phyloP scores from a whole-genome alignment of 2,888 invertebrate species.

The Chloromyia formosa region DNA sequence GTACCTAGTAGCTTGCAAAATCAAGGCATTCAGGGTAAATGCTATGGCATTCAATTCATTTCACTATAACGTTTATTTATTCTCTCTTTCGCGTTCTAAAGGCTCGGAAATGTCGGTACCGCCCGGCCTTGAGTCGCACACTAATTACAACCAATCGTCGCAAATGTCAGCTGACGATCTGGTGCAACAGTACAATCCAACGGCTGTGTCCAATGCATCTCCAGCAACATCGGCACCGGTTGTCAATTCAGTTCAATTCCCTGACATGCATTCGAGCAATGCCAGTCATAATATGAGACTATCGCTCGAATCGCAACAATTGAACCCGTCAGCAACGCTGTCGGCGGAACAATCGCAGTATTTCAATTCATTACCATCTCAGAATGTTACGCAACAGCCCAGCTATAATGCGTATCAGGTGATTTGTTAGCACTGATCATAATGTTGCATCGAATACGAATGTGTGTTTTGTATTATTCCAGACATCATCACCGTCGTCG shows the following conservation, averaged over 20 bases:
- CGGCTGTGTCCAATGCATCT: constrained; percentile 57
- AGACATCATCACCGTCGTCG: constrained; percentile 58
- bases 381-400: constrained; percentile 53
- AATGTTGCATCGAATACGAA: neutral
- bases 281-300: constrained; percentile 54
- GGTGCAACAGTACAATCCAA: constrained; percentile 56
- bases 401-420: constrained; percentile 49
- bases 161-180: constrained; percentile 58
- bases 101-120: constrained; percentile 62
- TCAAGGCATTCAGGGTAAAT: constrained; percentile 57
- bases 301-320: constrained; percentile 57
- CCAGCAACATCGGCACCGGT: constrained; percentile 55
- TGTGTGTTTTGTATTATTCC: constrained; percentile 47
- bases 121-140: constrained; percentile 64
- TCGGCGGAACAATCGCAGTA: constrained; percentile 74
- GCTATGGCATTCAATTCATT: neutral
- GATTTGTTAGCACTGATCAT: neutral
- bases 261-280: constrained; percentile 62
- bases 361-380: constrained; percentile 65
- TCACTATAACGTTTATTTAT: neutral
- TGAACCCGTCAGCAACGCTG: constrained; percentile 68
- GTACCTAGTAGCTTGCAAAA: constrained; percentile 71
- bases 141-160: constrained; percentile 57
- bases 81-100: neutral
- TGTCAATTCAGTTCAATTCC: constrained; percentile 56